Conservation (phyloP, 2,797 vertebrate genomes). For the Columba guinea region DNA sequence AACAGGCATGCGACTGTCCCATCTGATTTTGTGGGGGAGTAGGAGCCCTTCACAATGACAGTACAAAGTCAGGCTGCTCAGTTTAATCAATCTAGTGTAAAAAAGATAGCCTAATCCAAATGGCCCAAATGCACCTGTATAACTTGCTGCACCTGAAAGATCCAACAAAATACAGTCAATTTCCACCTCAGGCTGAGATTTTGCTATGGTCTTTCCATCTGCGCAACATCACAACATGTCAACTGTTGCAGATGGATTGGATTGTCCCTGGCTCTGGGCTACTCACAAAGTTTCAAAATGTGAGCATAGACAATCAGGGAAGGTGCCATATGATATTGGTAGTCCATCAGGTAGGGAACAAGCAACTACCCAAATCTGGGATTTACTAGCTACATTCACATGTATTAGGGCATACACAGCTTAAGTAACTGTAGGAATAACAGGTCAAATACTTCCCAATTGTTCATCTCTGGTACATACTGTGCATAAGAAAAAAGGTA, state of each 20-base stretch:
- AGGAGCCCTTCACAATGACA: background rate
- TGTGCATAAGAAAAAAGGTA: background rate
- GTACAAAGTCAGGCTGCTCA: background rate
- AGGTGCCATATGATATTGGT: fast-evolving
- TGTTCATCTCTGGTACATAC: background rate
- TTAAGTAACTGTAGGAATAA: background rate
- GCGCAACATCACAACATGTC: background rate
- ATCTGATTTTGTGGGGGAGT: background rate
- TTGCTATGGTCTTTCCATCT: background rate
- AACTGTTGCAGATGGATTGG: background rate
- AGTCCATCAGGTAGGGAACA: background rate
- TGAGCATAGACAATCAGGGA: background rate
- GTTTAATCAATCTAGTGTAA: background rate
- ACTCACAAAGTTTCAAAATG: background rate
- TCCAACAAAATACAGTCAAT: background rate
- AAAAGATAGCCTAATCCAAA: background rate
- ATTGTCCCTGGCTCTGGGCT: background rate
- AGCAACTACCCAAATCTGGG: background rate
- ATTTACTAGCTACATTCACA: background rate
- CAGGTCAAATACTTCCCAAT: background rate
- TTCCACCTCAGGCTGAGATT: background rate
- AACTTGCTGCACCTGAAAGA: background rate
- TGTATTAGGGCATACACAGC: background rate
- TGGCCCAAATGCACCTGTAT: background rate
- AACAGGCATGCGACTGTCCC: background rate